Evolutionary conservation across 2,113 vertebrate genomes (phyloP).

Genomic region (Rallus limicola): DNA sequence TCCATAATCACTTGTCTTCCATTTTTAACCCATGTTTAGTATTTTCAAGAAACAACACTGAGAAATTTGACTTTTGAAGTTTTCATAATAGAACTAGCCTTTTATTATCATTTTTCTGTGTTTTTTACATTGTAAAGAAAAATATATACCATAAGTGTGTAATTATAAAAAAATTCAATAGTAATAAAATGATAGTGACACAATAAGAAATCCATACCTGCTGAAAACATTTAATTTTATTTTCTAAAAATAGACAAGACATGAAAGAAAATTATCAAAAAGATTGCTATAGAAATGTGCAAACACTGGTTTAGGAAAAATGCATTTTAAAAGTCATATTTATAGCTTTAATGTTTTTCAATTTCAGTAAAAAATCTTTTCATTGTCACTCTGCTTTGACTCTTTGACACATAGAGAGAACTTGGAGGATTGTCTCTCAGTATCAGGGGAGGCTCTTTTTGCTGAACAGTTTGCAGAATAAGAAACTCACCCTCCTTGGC

Average conservation of each 20-base stretch:
- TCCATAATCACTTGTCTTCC: not conserved
- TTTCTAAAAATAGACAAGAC: not conserved
- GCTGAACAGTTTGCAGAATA: conserved; percentile 30
- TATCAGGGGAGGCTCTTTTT: not conserved
- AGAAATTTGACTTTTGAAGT: not conserved
- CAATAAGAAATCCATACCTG: not conserved
- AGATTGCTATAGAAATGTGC: not conserved
- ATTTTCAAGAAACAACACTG: not conserved
- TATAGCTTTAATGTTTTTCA: not conserved
- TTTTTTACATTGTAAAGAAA: not conserved
- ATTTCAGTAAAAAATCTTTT: not conserved
- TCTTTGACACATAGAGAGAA: not conserved
- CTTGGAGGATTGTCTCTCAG: not conserved
- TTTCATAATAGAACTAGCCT: not conserved
- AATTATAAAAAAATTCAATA: not conserved
- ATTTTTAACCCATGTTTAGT: not conserved
- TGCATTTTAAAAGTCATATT: not conserved
- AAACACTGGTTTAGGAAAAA: not conserved
- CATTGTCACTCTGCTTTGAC: not conserved
- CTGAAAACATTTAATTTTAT: not conserved
- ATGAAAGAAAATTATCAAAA: not conserved
- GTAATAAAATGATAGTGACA: not conserved
- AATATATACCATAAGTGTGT: accelerated
- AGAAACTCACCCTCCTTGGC: conserved; percentile 34
- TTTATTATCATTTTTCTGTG: not conserved